Base-by-base conservation (phyloP, 2,797 vertebrate genomes). In the Calcarius lapponicus region DNA sequence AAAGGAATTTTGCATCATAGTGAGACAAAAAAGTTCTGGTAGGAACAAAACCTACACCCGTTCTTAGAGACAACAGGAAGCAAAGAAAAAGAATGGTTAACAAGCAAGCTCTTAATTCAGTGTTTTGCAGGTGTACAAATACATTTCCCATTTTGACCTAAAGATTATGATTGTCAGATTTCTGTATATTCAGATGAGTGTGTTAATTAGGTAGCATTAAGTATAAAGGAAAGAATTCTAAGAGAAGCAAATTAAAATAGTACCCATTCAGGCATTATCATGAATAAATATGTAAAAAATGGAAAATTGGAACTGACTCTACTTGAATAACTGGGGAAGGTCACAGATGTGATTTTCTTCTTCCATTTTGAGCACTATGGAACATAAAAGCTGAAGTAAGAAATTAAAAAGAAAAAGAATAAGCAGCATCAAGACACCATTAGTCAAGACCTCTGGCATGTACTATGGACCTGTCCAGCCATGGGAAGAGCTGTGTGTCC, bases 221-320 rank as follows among this genome's bases (percentile, higher is more conserved):
- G 62, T 88, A 32, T 45, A 79, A 90, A 78, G 62, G 45, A 74
- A 92, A 80, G 34, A 81, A 60, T 43, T 48, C 6, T 25, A 84
- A 93, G 51, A 58, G 31, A 76, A 94, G 19, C 3, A 95, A 86
- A 86, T 72, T 70, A 60, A 88, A 93, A 73, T 64, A 76, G n/a
- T 53, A 69, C 6, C 43, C n/a, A 70, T 79, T 94, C 67, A 88
- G 43, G 38, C 26, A 60, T 74, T 76, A 70, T 53, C 26, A 66
- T 58, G 31, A 90, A 92, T 58, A 93, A 90, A 86, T 79, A 74
- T 1, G 7, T 70, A 40, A 74, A 90, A 92, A 83, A 31, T 11
- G 5, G 80, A 90, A 86, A 93, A 92, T 45, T 47, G 67, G 48
- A 88, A 81, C 32, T 70, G 32, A 60, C 26, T 86, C 22, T 90